Evolutionary conservation across 2,888 invertebrate species (phyloP), one percentile per base, ranked within the genome.

Genomic region (Drosophila limbata): DNA sequence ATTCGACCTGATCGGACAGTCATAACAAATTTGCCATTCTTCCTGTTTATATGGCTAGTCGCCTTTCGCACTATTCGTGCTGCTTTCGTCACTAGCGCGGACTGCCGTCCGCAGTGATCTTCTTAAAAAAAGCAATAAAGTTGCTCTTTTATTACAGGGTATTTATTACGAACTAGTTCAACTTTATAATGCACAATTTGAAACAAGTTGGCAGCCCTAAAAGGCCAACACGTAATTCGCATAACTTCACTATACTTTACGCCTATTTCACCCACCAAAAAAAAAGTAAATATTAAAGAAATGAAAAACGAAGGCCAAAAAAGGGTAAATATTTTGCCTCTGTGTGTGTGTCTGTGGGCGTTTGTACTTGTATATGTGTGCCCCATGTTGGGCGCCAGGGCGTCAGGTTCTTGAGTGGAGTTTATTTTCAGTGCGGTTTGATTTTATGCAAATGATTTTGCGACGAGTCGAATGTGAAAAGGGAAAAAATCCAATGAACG

Each of bases 361-460:
- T 37, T 17, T 37, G 6, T n/a, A n/a, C 6, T 5, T 1, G 37
- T 37, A n/a, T 37, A 6, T 37, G 35, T 13, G 13, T 19, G 57
- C 11, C 25, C 33, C 45, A 55, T 50, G 33, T 33, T 61, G 66
- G 77, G 73, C 79, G 69, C 63, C 62, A 59, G 51, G 62, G 64
- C 76, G 78, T 63, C 56, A 57, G 56, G 44, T 67, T 50, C 82
- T 65, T 55, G 64, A 67, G 61, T 68, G 62, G 64, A 87, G 83
- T 84, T 84, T 84, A 81, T 84, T 84, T 84, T 84, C 76, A 78
- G 67, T 87, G 73, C 67, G 88, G 81, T 87, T 85, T 85, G 88
- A 85, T 83, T 83, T 84, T 83, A 88, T 87, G 83, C 85, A 84
- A 84, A 84, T 82, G 73, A 84, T 73, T 81, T 77, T 76, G 61